These are phyloP conservation scores for Caenorhabditis sp. DNA, from an alignment of 2,888 invertebrate species.

Conservation along the genomic window DNA sequence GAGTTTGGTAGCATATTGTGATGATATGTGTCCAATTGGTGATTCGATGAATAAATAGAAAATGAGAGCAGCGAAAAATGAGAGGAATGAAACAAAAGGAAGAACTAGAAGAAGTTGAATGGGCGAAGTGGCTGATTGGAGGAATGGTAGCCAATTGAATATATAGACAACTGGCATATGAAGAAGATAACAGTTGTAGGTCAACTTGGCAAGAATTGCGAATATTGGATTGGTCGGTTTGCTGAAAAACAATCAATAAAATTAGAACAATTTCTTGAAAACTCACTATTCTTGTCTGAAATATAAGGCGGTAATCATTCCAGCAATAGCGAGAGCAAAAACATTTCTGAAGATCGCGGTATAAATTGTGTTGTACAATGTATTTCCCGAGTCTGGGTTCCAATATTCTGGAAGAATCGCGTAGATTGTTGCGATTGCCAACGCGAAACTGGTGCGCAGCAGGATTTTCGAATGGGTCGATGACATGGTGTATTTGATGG, in stretches of 20 bases:
- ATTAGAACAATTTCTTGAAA: background rate
- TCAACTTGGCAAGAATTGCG: constrained; percentile 61
- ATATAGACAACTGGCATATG: constrained; percentile 69
- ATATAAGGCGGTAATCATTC: constrained; percentile 54
- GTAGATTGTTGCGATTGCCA: constrained; percentile 57
- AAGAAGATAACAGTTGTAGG: constrained; percentile 64
- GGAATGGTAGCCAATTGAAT: constrained; percentile 61
- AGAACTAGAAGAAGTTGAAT: constrained; percentile 58
- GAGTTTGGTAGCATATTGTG: constrained; percentile 25
- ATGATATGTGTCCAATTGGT: constrained; percentile 43
- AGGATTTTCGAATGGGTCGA: constrained; percentile 25
- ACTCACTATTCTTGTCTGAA: constrained; percentile 44
- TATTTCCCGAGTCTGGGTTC: constrained; percentile 58
- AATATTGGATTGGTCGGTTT: constrained; percentile 43
- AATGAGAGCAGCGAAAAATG: constrained; percentile 58
- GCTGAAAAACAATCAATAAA: constrained; percentile 43
- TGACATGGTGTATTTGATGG: constrained; percentile 22
- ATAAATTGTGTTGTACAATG: constrained; percentile 65
- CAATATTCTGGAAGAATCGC: constrained; percentile 69
- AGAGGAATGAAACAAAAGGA: constrained; percentile 57
- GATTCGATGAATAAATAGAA: constrained; percentile 66
- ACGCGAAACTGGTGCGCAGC: constrained; percentile 30
- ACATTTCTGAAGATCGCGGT: constrained; percentile 65
- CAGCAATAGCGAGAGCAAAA: constrained; percentile 59
- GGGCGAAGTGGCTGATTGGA: constrained; percentile 60